phyloP scores from a whole-genome alignment of 2,113 vertebrate species.

The Trachemys scripta region DNA sequence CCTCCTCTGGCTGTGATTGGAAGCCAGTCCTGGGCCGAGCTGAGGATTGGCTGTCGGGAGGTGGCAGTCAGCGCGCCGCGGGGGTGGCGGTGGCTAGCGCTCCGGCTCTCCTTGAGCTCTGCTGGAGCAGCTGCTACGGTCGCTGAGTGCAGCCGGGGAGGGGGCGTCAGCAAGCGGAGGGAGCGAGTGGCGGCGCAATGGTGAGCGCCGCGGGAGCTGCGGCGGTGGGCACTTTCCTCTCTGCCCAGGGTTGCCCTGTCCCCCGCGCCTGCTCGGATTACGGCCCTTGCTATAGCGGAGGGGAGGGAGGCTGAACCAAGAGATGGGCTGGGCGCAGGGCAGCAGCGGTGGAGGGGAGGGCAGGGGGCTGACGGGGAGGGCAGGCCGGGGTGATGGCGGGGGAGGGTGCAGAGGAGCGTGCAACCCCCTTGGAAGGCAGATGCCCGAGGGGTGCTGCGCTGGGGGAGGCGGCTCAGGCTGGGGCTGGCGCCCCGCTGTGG shows the following conservation, averaged over 20 bases:
- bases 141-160: neutral
- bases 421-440: neutral
- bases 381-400: neutral
- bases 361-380: neutral
- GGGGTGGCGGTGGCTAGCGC: neutral
- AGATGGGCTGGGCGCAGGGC: neutral
- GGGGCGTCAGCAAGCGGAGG: slow-evolving; percentile 61
- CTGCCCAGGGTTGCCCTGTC: neutral
- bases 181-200: neutral
- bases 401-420: neutral
- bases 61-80: slow-evolving; percentile 49
- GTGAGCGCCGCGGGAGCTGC: neutral
- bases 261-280: neutral
- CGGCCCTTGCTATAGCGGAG: neutral
- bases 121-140: neutral
- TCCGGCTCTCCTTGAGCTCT: neutral
- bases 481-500: neutral
- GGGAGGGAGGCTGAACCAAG: neutral
- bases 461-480: neutral
- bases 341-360: neutral
- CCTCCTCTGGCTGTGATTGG: slow-evolving; percentile 67
- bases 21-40: neutral
- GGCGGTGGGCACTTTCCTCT: slow-evolving; percentile 26
- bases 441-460: neutral
- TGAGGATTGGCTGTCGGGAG: slow-evolving; percentile 51